Percentiles rank a stretch among this genome's conserved stretches.
Evolutionary conservation across 2,797 vertebrate species (phyloP).

Genomic region (Mormyrops attenuatus): DNA sequence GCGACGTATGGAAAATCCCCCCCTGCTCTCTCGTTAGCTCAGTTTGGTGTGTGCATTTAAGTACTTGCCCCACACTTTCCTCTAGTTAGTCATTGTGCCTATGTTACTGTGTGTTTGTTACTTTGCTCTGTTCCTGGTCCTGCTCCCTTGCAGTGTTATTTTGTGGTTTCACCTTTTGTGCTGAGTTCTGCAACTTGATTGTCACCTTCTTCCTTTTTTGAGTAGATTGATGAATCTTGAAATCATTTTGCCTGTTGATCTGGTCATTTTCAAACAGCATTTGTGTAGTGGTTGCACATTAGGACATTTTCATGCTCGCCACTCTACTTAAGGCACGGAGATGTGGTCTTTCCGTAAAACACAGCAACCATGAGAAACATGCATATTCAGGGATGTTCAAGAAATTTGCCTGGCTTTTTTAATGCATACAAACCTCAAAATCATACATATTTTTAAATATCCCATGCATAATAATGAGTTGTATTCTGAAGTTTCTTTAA

Average conservation of each 20-base stretch:
- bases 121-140: background rate
- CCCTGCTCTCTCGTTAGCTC: background rate
- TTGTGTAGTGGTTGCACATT: background rate
- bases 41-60: background rate
- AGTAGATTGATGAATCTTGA: background rate
- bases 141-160: background rate
- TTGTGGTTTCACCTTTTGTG: background rate
- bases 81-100: background rate
- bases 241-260: background rate
- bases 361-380: background rate
- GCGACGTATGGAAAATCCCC: too few species aligned
- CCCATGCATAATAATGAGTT: background rate
- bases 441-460: background rate
- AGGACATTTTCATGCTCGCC: background rate
- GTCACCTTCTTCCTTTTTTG: background rate
- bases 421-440: background rate
- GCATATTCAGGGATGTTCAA: background rate
- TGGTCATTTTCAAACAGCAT: background rate
- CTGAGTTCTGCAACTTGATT: background rate
- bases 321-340: background rate
- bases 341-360: background rate
- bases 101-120: background rate
- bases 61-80: background rate
- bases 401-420: background rate
- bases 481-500: background rate